Evolutionary conservation across 2,113 vertebrate genomes (phyloP).

Genomic region (Colaptes auratus): DNA sequence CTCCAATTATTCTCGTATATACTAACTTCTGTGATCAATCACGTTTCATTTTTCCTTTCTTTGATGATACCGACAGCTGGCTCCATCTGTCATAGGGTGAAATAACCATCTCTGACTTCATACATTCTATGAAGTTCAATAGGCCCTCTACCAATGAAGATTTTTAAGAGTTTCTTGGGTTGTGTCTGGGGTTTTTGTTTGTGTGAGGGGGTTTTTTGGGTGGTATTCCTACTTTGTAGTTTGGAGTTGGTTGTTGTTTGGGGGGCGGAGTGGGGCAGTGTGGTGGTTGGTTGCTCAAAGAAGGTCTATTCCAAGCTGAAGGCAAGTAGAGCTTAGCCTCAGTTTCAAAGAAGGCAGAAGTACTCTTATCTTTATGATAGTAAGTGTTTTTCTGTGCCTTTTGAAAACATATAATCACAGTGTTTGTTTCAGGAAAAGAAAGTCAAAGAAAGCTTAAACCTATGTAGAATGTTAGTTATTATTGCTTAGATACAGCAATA

Average conservation of each 20-base stretch:
- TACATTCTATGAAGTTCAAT: constrained; percentile 58
- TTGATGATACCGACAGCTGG: constrained; percentile 71
- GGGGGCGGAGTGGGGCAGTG: too few relatives aligned
- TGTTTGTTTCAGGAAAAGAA: neutral
- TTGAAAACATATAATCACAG: neutral
- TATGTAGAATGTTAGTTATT: neutral
- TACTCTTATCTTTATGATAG: neutral
- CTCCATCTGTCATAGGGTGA: constrained; percentile 72
- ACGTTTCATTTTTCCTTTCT: constrained; percentile 66
- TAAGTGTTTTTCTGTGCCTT: neutral
- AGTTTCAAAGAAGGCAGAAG: neutral
- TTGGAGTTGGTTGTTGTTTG: too few relatives aligned
- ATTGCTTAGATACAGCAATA: neutral
- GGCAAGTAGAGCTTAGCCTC: neutral
- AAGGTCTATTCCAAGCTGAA: neutral
- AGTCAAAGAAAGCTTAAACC: neutral
- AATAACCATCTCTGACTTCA: constrained; percentile 71
- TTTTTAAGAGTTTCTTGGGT: neutral
- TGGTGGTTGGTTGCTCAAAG: too few relatives aligned
- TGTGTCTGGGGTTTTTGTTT: too few relatives aligned
- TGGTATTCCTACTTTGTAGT: too few relatives aligned
- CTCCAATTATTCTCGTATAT: constrained; percentile 66
- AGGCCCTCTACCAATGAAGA: neutral
- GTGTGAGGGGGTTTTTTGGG: too few relatives aligned
- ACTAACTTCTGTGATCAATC: constrained; percentile 51